phyloP scores from a whole-genome alignment of 30 jellyfish, hydroid and myxozoan genomes.

The Morbakka virulenta region DNA sequence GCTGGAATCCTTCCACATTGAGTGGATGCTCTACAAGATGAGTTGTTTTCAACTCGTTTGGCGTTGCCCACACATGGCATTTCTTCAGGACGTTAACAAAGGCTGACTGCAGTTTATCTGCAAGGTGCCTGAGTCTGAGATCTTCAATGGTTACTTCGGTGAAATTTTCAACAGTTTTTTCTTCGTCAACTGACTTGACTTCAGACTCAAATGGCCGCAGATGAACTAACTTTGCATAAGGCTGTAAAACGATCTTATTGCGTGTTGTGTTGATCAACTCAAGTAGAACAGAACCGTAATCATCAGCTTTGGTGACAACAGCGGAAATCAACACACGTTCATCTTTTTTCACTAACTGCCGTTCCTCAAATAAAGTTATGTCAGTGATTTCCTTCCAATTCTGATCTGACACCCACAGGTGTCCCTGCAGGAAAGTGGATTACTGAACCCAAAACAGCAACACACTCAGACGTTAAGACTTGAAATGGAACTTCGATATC shows the following conservation, averaged over 20 bases:
- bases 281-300: constrained; percentile 31
- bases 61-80: constrained; percentile 23
- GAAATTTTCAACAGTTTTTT: background rate
- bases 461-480: constrained; percentile 58
- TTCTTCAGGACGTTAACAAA: constrained; percentile 24
- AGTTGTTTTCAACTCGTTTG: constrained; percentile 30
- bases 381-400: constrained; percentile 56
- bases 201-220: constrained; percentile 35
- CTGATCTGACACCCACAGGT: constrained; percentile 46
- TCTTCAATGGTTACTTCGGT: constrained; percentile 19
- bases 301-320: constrained; percentile 49
- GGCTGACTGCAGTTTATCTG: constrained; percentile 26
- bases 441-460: constrained; percentile 55
- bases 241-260: constrained; percentile 40
- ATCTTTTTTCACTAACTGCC: constrained; percentile 46
- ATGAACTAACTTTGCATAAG: constrained; percentile 44
- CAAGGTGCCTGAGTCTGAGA: background rate
- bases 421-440: constrained; percentile 40
- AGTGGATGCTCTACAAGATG: constrained; percentile 49
- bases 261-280: constrained; percentile 56
- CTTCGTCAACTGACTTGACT: background rate
- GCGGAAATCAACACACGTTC: constrained; percentile 54
- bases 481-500: constrained; percentile 33
- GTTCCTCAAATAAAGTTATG: constrained; percentile 49
- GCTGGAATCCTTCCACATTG: constrained; percentile 53